Base-by-base conservation (phyloP, 92 coral and sea anemone genomes). In the Palythoa heliodiscus region DNA sequence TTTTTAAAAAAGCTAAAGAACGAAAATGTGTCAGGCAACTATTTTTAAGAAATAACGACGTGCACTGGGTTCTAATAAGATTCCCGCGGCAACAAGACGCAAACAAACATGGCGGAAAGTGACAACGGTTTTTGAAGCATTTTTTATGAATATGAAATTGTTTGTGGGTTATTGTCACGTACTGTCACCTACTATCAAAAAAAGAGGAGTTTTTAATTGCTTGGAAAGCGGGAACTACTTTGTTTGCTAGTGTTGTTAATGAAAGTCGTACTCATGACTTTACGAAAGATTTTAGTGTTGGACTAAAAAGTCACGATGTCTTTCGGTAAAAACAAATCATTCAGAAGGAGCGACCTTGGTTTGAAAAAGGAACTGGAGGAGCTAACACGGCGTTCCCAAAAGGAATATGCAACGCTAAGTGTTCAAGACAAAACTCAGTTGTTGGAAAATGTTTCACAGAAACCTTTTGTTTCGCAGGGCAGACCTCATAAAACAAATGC, bases 61-160 rank as follows among this genome's bases (percentile, higher is more conserved):
- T 3, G 74, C 14, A 63, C 92, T 93, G 95, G 90, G 95, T 84
- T 60, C 93, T 52, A 83, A 10, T 75, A 76, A 70, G 77, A 90
- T 57, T 95, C 87, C 35, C 35, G 35, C 90, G 92, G 97, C 91
- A 91, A 93, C 95, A 88, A 73, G 87, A 43, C 72, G 19, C 78
- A 77, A 93, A 93, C 97, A 92, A 93, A 93, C 86, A 93, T 93
- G 97, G 97, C 97, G 95, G 88, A 83, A 74, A 53, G 60, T 69
- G 35, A 37, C 5, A 60, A 83, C 72, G 3, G 58, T 35, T 79
- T 64, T 79, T 4, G 72, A 43, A 8, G 5, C 29, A 17, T 5
- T 54, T 20, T 39, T 78, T 78, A 11, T 13, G 29, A 24, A 11
- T 2, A 23, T 75, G 79, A 20, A 75, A 54, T 6, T 52, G 20